Base-by-base conservation (phyloP, 2,113 vertebrate species). In the Melierax canorus region DNA sequence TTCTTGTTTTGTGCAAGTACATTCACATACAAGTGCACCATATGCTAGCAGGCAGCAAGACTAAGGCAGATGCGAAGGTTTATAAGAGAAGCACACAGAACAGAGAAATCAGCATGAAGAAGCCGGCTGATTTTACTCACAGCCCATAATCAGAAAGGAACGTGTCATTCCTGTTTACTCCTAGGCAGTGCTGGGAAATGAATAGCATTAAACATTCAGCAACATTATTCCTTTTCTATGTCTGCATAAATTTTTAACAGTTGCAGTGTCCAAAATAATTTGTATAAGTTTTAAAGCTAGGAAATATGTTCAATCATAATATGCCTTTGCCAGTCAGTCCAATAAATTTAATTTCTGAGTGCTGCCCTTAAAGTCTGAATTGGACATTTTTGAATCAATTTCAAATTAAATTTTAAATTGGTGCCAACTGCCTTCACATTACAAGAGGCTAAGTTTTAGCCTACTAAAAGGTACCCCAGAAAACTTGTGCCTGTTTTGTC, bases 121-220 rank as follows among this genome's bases (percentile, higher is more conserved):
- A 92, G 56, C 43, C 1, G 7, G 38, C 62, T 96, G 89, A 81
- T 92, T 81, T 63, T 79, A 43, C 85, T 96, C 92, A 59, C 30
- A 71, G 88, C 80, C 66, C 90, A 38, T 91, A 97, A 91, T 88
- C 83, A 95, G 91, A 95, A 55, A 88, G 69, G 69, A 90, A 82
- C 1, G 0, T 97, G 95, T 95, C 96, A 79, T 85, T 92, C 90
- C 93, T 97, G 90, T 97, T 98, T 98, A 97, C 92, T 93, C 21
- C n/a, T 48, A 86, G 85, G 77, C 59, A 94, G 45, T 94, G 63
- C 51, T 89, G 63, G 66, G 88, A 92, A 97, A 86, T 12, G 67
- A 92, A 88, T 75, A 92, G 55, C 95, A 95, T 96, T 96, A 98
- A 97, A 97, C 90, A 96, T 97, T 97, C 95, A 97, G 64, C 67